phyloP scores from a whole-genome alignment of 2,113 vertebrate genomes.

The Dendrocopos noguchii region DNA sequence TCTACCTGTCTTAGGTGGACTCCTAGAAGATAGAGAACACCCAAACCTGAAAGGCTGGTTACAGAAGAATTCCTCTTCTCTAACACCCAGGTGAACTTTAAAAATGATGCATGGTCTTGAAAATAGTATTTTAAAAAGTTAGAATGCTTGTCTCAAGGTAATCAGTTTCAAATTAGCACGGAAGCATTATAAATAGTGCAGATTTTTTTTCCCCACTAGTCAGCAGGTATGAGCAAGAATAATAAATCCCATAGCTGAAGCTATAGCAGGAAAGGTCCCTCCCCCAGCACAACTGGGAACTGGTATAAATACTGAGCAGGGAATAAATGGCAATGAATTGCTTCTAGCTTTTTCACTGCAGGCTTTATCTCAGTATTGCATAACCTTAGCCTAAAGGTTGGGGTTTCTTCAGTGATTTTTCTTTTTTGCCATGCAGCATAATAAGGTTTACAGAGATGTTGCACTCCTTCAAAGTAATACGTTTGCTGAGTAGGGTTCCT shows the following conservation, averaged over 20 bases:
- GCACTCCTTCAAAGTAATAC: background rate
- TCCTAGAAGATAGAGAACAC: slow-evolving; percentile 39
- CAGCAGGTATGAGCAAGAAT: slow-evolving; percentile 43
- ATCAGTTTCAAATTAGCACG: slow-evolving; percentile 38
- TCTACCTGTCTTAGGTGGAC: slow-evolving; percentile 44
- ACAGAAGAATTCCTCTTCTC: slow-evolving; percentile 27
- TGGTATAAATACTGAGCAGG: slow-evolving; percentile 18
- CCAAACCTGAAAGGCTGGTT: slow-evolving; percentile 67
- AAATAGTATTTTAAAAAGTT: slow-evolving; percentile 5
- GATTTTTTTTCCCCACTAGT: background rate
- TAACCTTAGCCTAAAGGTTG: slow-evolving; percentile 56
- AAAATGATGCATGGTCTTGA: slow-evolving; percentile 30
- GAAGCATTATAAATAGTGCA: slow-evolving; percentile 22
- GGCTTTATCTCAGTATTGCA: slow-evolving; percentile 48
- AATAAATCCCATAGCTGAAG: background rate
- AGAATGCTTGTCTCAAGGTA: background rate
- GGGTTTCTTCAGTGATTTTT: slow-evolving; percentile 51
- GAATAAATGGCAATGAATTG: slow-evolving; percentile 45
- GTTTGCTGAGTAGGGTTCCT: background rate
- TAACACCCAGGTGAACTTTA: slow-evolving; percentile 27
- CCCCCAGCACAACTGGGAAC: background rate
- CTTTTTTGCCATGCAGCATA: background rate
- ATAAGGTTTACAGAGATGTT: slow-evolving; percentile 22
- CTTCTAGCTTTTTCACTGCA: slow-evolving; percentile 39
- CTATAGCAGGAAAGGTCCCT: background rate